A percentile compares a stretch with the other conserved stretches of the same genome.
Conservation (phyloP, 2,113 vertebrate species). For the Alexandromys fortis region DNA sequence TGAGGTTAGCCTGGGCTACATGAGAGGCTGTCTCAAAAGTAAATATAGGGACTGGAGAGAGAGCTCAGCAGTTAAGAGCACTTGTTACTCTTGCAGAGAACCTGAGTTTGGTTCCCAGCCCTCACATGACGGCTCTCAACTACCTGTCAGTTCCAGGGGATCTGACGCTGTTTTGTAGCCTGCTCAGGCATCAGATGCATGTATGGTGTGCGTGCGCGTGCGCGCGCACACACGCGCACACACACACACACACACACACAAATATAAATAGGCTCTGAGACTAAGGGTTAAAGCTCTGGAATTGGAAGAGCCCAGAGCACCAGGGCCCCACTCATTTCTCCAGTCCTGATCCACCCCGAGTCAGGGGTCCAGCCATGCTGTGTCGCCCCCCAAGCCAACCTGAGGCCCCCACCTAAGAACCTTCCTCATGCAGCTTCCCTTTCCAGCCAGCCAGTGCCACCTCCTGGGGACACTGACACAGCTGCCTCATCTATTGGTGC, state of each 20-base stretch:
- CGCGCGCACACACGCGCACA: no score
- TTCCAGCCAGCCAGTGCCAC: slow-evolving; percentile 68
- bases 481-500: slow-evolving; percentile 88
- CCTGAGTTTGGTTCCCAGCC: neutral
- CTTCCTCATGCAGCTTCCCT: slow-evolving; percentile 31
- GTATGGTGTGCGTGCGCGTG: no score
- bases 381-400: slow-evolving; percentile 71
- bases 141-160: neutral
- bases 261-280: neutral
- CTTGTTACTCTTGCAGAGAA: neutral
- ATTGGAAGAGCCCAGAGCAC: slow-evolving; percentile 90
- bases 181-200: neutral
- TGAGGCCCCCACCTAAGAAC: slow-evolving; percentile 76
- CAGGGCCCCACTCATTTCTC: slow-evolving; percentile 89
- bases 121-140: neutral
- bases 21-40: neutral
- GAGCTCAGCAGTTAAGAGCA: neutral
- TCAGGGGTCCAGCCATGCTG: slow-evolving; percentile 83
- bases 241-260: no score
- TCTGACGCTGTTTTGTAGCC: neutral
- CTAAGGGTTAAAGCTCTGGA: neutral
- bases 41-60: neutral
- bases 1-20: neutral
- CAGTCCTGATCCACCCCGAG: slow-evolving; percentile 87
- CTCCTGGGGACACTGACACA: slow-evolving; percentile 85